A percentile compares a stretch with the other conserved stretches of the same genome.
phyloP scores from a whole-genome alignment of 2,113 vertebrate genomes.

The Castor canadensis region DNA sequence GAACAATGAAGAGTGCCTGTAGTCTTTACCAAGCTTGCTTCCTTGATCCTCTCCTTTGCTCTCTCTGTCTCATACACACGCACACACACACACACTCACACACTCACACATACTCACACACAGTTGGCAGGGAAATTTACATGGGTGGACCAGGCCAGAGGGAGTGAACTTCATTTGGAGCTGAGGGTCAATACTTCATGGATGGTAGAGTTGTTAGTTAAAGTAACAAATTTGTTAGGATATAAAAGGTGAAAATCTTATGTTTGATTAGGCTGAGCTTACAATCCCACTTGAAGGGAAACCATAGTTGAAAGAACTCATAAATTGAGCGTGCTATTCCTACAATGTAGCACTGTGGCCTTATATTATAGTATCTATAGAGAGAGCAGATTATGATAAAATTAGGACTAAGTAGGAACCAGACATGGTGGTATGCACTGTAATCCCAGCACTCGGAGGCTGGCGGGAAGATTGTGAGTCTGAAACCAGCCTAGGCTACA shows the following conservation, averaged over 20 bases:
- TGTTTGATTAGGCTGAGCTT: not conserved
- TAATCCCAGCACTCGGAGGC: no score
- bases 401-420: not conserved
- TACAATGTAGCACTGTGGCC: not conserved
- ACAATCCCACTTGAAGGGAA: not conserved
- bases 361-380: not conserved
- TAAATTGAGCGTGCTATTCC: no score
- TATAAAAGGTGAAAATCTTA: no score
- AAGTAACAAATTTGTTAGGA: not conserved
- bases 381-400: no score
- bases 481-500: no score
- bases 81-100: not conserved
- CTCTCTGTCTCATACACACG: no score
- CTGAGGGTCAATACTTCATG: not conserved
- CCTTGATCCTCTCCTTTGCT: not conserved
- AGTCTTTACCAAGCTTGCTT: not conserved
- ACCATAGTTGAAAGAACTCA: not conserved
- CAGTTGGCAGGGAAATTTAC: not conserved
- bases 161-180: not conserved
- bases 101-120: not conserved
- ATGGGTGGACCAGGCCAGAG: not conserved
- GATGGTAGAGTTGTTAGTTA: not conserved
- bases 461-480: no score
- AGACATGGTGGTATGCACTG: no score
- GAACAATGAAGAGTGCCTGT: not conserved